Evolutionary conservation across 2,888 invertebrate genomes (phyloP), one percentile per base, ranked within the genome.

Genomic region (Acleris holmiana): DNA sequence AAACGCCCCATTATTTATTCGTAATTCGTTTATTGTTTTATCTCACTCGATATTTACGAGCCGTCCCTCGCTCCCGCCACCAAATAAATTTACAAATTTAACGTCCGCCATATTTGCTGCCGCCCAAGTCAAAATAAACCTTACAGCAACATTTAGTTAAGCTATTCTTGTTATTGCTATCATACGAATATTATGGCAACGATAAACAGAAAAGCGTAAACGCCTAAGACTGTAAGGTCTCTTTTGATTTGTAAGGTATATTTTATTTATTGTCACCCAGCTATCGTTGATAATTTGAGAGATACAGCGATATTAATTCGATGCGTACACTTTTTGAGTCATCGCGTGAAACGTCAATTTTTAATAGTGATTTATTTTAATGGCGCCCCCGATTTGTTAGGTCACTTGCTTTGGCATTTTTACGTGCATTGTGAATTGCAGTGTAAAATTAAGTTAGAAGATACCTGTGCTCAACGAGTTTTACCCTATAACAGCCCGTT

Each of bases 11-110:
- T 91, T 91, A 89, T 90, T 87, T 88, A 85, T 86, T 86, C 84
- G 85, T 91, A 91, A 91, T 91, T 84, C 90, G 89, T 91, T 91
- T 91, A 92, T 92, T 92, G 91, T 91, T 91, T 92, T 91, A 91
- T 91, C 91, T 91, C 78, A 76, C 77, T 84, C 83, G 80, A 85
- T 90, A 90, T 92, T 92, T 91, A 92, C 84, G 91, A 85, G 74
- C 83, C 80, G 73, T 71, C 77, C 76, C 83, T 76, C 83, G 79
- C 81, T 83, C 84, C 76, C 74, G 62, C 69, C 76, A 69, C 76
- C 73, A 74, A 80, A 89, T 89, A 92, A 91, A 91, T 86, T 86
- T 79, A 80, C 76, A 79, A 87, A 89, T 91, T 91, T 91, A 91
- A 91, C 84, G 83, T 74, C 83, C 73, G 77, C 83, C 82, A 85